Evolutionary conservation across 2,797 vertebrate species (phyloP), one percentile per base, ranked within the genome.

Genomic region (Coracias cyanogaster): DNA sequence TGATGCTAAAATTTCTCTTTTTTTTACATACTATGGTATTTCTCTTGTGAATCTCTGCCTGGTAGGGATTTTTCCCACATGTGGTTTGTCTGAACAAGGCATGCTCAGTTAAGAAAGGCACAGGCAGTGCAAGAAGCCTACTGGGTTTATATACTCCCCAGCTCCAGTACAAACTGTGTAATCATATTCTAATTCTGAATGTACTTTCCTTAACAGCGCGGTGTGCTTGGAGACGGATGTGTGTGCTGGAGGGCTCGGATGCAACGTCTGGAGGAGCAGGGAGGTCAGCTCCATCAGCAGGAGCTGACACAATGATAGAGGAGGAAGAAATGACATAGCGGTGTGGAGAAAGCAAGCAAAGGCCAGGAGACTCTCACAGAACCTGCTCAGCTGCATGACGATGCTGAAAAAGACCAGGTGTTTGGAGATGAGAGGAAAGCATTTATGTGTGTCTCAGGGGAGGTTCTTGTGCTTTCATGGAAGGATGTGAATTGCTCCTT

Each of bases 231-330:
- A 91, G 94, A 82, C 0, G 31, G 71, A 65, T 91, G 79, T 48
- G 49, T 67, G 66, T 51, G 90, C 78, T 87, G 73, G 55, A 83
- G 87, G 94, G 90, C 78, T 51, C 3, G 4, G 78, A 51, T 89
- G 70, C 74, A 58, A 21, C 0, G 61, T 67, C 70, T 84, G 85
- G 55, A 92, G 79, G 71, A 92, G 66, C 89, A 79, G 86, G 67
- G 58, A 91, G 94, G 88, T 85, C 90, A 93, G 90, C 64, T 88
- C 41, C 78, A 87, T 70, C 94, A 88, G 82, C 82, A 10, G 86
- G 89, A 81, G 69, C 89, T 94, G 95, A 73, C 73, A 90, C 93
- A 78, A 22, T 71, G 89, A 83, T 65, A 62, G 83, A 94, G 69
- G 86, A 93, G 86, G 77, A 86, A 89, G 91, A 89, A 90, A 81